phyloP scores from a whole-genome alignment of 2,113 vertebrate genomes.

The Synchiropus splendidus region DNA sequence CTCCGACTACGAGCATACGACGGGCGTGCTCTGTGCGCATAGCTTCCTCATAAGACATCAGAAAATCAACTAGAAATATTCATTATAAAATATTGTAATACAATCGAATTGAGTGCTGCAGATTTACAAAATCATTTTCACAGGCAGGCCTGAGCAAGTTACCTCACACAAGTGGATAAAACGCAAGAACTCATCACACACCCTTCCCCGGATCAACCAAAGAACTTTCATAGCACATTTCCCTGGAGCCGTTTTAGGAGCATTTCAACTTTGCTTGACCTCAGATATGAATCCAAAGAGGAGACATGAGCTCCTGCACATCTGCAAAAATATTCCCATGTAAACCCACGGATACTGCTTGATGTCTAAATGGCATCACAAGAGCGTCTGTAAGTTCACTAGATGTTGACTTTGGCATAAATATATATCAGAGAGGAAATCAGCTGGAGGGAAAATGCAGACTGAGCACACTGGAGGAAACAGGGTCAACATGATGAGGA shows the following conservation, averaged over 20 bases:
- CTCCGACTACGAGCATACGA: no score
- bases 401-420: conserved; percentile 37
- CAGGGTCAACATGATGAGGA: conserved; percentile 4
- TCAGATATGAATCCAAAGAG: no score
- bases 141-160: not conserved
- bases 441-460: conserved; percentile 7
- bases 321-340: conserved; percentile 39
- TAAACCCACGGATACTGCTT: conserved; percentile 16
- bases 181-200: conserved; percentile 5
- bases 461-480: no score
- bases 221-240: conserved; percentile 17
- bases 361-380: conserved; percentile 30
- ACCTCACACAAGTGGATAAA: conserved; percentile 10
- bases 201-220: conserved; percentile 5
- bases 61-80: no score
- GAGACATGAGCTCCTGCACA: conserved; percentile 40
- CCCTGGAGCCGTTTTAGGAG: conserved; percentile 14
- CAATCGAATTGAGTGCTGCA: no score
- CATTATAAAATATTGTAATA: no score
- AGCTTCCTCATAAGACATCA: no score
- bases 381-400: conserved; percentile 11
- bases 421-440: conserved; percentile 14
- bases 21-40: no score
- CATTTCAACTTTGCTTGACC: conserved; percentile 23
- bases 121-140: conserved; percentile 2